phyloP scores from a whole-genome alignment of 1,140 invertebrate species.

The Liolophura sinensis region DNA sequence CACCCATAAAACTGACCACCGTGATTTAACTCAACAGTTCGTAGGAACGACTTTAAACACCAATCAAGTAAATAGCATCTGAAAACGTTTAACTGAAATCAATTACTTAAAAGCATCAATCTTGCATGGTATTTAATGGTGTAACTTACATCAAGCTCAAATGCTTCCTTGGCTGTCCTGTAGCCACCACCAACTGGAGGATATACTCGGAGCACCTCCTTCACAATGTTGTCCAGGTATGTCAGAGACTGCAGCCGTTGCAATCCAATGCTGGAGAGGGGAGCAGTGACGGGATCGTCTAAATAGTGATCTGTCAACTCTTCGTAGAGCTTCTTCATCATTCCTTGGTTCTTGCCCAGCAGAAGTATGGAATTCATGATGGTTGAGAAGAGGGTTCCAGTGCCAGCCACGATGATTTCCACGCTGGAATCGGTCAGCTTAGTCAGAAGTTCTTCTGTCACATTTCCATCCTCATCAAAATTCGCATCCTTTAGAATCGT shows the following conservation, averaged over 20 bases:
- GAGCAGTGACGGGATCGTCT: too few relatives aligned
- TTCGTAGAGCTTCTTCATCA: conserved; percentile 18
- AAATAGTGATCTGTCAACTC: conserved; percentile 27
- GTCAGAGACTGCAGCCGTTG: conserved; percentile 22
- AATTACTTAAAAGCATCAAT: too few relatives aligned
- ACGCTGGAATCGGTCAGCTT: neutral
- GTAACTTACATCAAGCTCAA: conserved; percentile 38
- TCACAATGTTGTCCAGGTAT: conserved; percentile 31
- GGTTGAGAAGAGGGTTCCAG: conserved; percentile 23
- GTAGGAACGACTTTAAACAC: too few relatives aligned
- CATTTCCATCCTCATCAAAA: too few relatives aligned
- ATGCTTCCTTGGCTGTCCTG: conserved; percentile 27
- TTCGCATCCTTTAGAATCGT: too few relatives aligned
- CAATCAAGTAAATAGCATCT: too few relatives aligned
- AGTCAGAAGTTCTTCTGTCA: too few relatives aligned
- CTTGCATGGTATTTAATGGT: too few relatives aligned
- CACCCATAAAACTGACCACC: too few relatives aligned
- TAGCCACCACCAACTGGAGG: conserved; percentile 39
- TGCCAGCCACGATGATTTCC: conserved; percentile 28
- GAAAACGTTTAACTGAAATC: too few relatives aligned
- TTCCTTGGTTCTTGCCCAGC: conserved; percentile 24
- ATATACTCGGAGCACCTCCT: conserved; percentile 35
- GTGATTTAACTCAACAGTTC: too few relatives aligned
- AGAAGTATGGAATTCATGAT: conserved; percentile 19
- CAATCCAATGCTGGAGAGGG: too few relatives aligned